Conservation (phyloP, 2,113 vertebrate species). For the Aspidoscelis tigris region DNA sequence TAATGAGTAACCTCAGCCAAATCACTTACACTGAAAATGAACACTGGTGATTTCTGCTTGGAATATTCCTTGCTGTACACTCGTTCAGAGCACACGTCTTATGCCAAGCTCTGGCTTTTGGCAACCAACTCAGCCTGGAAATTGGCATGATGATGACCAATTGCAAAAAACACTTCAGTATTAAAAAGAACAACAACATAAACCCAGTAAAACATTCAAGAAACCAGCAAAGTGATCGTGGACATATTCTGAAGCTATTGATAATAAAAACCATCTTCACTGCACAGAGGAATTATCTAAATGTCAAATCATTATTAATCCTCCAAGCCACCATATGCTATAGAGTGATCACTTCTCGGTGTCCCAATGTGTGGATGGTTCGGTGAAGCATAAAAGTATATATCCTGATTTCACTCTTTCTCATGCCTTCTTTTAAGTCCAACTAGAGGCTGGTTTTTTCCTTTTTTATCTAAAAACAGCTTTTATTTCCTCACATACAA, state of each 20-base stretch:
- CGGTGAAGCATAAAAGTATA: constrained; percentile 24
- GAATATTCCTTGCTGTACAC: constrained; percentile 43
- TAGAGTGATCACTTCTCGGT: constrained; percentile 15
- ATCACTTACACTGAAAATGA: constrained; percentile 28
- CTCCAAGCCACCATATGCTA: constrained; percentile 9
- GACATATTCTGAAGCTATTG: constrained; percentile 35
- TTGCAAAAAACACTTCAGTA: constrained; percentile 30
- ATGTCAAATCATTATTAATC: constrained; percentile 8
- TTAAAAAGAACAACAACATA: constrained; percentile 12
- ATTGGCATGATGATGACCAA: constrained; percentile 52
- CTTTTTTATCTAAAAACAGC: not conserved
- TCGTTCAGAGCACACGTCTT: constrained; percentile 30
- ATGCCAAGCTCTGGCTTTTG: constrained; percentile 41
- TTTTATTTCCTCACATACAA: not conserved
- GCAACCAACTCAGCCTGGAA: constrained; percentile 36
- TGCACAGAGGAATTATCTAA: constrained; percentile 19
- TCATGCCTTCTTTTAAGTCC: not conserved
- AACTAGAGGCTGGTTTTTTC: not conserved
- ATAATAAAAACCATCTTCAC: constrained; percentile 19
- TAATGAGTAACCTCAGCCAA: constrained; percentile 8
- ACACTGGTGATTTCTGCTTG: constrained; percentile 42
- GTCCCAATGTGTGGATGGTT: constrained; percentile 17
- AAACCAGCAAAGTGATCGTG: constrained; percentile 28
- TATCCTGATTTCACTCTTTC: constrained; percentile 42
- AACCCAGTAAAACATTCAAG: constrained; percentile 17